Conservation (phyloP, 2,888 invertebrate species). For the Drosophila conformis region DNA sequence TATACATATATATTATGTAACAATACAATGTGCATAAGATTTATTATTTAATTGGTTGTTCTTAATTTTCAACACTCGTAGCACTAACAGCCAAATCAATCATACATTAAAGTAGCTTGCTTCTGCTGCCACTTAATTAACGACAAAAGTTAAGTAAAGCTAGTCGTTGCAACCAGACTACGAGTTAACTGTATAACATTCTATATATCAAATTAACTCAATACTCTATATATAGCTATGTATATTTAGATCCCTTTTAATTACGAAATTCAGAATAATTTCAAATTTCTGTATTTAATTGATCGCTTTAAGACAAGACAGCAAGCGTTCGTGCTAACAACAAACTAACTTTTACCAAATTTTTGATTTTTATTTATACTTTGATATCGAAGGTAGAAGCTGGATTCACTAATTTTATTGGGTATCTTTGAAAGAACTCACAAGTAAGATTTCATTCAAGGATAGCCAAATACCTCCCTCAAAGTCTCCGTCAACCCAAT, state of each 20-base stretch:
- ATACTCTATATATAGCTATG: conserved; percentile 3
- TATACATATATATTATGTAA: conserved; percentile 26
- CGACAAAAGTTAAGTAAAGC: conserved; percentile 13
- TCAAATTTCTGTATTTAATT: conserved; percentile 2
- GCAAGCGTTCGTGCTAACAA: not conserved
- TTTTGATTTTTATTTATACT: not conserved
- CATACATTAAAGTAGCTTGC: conserved; percentile 7
- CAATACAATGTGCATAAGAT: conserved; percentile 33
- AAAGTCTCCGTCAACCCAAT: not conserved
- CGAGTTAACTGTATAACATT: conserved; percentile 13
- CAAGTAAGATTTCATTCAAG: not conserved
- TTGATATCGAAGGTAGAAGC: not conserved
- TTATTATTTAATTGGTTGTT: conserved; percentile 5
- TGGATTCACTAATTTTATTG: not conserved
- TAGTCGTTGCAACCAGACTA: conserved; percentile 27
- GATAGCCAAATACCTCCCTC: not conserved
- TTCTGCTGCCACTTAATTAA: conserved; percentile 9
- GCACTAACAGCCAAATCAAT: conserved; percentile 40
- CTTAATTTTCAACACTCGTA: conserved; percentile 34
- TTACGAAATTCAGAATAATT: conserved; percentile 18
- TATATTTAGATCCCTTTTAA: conserved; percentile 28
- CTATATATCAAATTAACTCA: conserved; percentile 30
- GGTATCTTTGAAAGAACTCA: not conserved
- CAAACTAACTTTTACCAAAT: conserved; percentile 16
- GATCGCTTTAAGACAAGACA: conserved; percentile 2